Evolutionary conservation across 2,113 vertebrate genomes (phyloP).

Genomic region (Podarcis muralis): DNA sequence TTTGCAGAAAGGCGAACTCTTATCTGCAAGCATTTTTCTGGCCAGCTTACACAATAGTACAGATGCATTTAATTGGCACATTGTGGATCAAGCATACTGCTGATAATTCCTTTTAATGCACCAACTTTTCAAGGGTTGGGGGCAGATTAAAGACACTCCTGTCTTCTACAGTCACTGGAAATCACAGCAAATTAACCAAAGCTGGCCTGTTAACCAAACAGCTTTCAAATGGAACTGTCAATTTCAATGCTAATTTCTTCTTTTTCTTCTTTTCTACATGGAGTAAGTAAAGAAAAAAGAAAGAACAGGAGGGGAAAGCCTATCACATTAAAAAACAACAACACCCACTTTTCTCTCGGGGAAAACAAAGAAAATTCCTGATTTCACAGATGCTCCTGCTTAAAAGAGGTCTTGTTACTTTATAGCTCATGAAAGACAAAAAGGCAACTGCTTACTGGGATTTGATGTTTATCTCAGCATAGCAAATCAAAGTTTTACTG

Average conservation of each 20-base stretch:
- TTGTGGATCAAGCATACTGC: conserved; percentile 7
- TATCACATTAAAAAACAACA: conserved; percentile 36
- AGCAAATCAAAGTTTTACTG: conserved; percentile 72
- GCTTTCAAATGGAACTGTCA: neutral
- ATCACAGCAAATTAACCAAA: conserved; percentile 19
- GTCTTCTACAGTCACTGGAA: conserved; percentile 21
- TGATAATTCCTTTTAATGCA: conserved; percentile 24
- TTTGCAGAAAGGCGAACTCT: neutral
- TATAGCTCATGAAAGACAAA: conserved; percentile 46
- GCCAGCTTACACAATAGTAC: neutral
- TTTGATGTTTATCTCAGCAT: conserved; percentile 63
- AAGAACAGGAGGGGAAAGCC: neutral
- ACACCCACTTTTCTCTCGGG: conserved; percentile 8
- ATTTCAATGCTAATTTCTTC: conserved; percentile 45
- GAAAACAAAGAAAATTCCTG: conserved; percentile 63
- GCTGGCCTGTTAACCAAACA: conserved; percentile 6
- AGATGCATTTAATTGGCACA: conserved; percentile 21
- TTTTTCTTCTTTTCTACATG: conserved; percentile 29
- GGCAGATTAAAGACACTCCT: conserved; percentile 22
- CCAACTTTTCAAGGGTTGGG: conserved; percentile 3
- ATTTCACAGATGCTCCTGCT: conserved; percentile 15
- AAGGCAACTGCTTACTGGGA: conserved; percentile 43
- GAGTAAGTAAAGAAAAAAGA: conserved; percentile 48
- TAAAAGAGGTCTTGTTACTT: conserved; percentile 55
- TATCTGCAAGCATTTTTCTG: neutral